Base-by-base conservation (phyloP, 2,113 vertebrate genomes). In the Myocastor coypus region DNA sequence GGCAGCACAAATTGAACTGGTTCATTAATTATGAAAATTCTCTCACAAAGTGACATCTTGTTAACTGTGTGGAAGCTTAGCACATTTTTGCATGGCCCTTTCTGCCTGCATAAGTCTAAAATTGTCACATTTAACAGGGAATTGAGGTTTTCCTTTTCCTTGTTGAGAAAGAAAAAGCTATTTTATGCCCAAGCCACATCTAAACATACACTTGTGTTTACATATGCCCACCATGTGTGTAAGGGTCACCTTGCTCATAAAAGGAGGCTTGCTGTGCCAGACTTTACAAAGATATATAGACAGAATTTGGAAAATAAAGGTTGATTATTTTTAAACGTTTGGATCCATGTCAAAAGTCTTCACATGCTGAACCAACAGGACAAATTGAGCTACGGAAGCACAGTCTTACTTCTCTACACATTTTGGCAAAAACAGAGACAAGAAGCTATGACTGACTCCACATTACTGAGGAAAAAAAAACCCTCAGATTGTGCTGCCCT, bases 1-100 rank as follows among this genome's bases (percentile, higher is more conserved):
- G 5, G 98, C 97, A 98, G 97, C 98, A 97, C 98, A 98, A 98
- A 98, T 98, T 98, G 98, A 98, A 98, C 98, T 89, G 97, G 98
- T 98, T 98, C 98, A 98, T 99, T 98, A 98, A 98, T 99, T 98
- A 98, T 98, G 98, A 98, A 99, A 98, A 99, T 98, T 98, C 98
- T 98, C 98, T 98, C 95, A 78, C 97, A 37, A 83, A 98, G 98
- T 98, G 98, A 98, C 98, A 99, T 97, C 97, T 98, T 98, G 98
- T 98, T 98, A 99, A 98, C 97, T 97, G 80, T 96, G 96, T 92
- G 96, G 96, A 97, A 97, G 92, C 97, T 98, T 97, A 98, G 98
- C 98, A 97, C 97, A 75, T 97, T 98, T 97, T 95, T 89, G 59
- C 63, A 91, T 59, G 24, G 37, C 87, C 91, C 69, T 94, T 91